Conservation (phyloP, 2,113 vertebrate species). For the Capreolus pygargus region DNA sequence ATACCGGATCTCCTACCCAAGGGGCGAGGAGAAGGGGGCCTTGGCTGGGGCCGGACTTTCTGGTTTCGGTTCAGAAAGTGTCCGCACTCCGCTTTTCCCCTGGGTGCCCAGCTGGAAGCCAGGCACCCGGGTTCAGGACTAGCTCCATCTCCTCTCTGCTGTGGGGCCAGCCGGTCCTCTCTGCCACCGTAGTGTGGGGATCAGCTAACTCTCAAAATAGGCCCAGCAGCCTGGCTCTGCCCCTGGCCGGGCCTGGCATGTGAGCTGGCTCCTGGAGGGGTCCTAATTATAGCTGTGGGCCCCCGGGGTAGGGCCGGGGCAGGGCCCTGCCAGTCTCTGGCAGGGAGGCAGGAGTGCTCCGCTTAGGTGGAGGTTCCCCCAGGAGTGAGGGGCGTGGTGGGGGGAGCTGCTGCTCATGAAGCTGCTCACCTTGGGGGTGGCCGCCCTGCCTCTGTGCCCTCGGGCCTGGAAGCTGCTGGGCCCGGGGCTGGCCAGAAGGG, state of each 20-base stretch:
- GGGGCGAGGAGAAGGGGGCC: background rate
- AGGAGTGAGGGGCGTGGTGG: background rate
- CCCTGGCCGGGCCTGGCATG: constrained; percentile 9
- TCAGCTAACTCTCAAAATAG: constrained; percentile 75
- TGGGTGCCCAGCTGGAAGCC: background rate
- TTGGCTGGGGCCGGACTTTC: background rate
- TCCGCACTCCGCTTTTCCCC: background rate
- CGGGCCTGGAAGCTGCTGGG: background rate
- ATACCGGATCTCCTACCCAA: background rate
- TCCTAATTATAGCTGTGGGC: constrained; percentile 70
- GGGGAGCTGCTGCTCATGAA: background rate
- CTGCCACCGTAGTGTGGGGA: background rate
- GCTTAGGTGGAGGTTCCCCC: background rate
- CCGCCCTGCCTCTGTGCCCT: background rate
- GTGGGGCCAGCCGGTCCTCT: constrained; percentile 30
- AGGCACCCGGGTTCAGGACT: background rate
- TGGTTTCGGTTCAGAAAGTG: background rate
- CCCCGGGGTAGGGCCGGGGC: background rate
- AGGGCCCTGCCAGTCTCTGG: constrained; percentile 10
- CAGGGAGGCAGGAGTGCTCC: background rate
- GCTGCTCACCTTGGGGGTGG: background rate
- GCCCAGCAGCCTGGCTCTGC: background rate
- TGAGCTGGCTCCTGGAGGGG: constrained; percentile 30
- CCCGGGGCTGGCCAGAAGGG: constrained; percentile 40
- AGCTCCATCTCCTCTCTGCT: background rate